These are phyloP conservation scores for Anadara kagoshimensis DNA, from an alignment of 1,140 invertebrate genomes.

Conservation along the genomic window DNA sequence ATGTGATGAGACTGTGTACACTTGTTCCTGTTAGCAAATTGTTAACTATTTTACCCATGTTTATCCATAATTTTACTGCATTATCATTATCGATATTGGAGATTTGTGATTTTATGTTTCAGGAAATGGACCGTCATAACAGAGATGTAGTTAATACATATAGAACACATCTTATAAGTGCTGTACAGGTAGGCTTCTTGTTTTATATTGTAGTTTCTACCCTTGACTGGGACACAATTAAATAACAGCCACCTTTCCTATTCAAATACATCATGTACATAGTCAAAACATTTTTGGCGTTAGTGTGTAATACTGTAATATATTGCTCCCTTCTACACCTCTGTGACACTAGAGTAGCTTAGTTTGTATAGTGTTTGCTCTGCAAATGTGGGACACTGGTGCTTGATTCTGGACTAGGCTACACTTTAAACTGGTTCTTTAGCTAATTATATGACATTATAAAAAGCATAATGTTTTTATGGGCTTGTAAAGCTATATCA, in stretches of 20 bases:
- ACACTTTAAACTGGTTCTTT: too few species aligned
- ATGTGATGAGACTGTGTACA: too few species aligned
- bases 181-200: conserved; percentile 63
- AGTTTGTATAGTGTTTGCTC: not conserved
- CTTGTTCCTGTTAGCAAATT: too few species aligned
- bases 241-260: not conserved
- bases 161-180: conserved; percentile 68
- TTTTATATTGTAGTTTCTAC: not conserved
- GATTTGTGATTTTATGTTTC: conserved; percentile 23
- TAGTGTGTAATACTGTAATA: not conserved
- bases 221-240: not conserved
- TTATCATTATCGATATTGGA: too few species aligned
- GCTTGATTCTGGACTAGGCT: too few species aligned
- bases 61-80: too few species aligned
- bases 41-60: too few species aligned
- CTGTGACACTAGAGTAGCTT: not conserved
- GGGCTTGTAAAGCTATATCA: too few species aligned
- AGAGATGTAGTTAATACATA: conserved; percentile 65
- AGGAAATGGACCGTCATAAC: conserved; percentile 63
- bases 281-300: not conserved
- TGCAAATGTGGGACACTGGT: not conserved
- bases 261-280: too few species aligned
- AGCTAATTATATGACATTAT: too few species aligned
- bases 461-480: too few species aligned
- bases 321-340: not conserved